Base-by-base conservation (phyloP, 2,888 invertebrate species). In the Noctua janthina region DNA sequence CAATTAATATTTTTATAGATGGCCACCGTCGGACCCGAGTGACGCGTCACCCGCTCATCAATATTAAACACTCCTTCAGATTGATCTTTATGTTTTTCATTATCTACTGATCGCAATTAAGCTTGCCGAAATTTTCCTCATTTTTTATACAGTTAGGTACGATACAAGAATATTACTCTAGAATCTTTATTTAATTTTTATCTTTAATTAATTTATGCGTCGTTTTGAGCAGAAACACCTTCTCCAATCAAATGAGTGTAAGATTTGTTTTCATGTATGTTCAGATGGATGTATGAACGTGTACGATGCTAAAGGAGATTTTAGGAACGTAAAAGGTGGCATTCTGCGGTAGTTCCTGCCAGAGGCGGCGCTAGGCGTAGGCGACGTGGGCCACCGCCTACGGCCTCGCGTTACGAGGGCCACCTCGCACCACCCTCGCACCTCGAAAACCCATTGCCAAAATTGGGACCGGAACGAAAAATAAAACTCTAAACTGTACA, bases 1-100 rank as follows among this genome's bases (percentile, higher is more conserved):
- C 94, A 95, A 95, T 96, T 96, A 96, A 96, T 95, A 95, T 95
- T 96, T 96, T 96, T 96, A 96, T 95, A 92, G 93, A 90, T 88
- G 87, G 90, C 92, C 92, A 89, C 90, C 74, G 46, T 68, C 39
- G 64, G 84, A 79, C 46, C 68, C 0, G n/a, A n/a, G 68, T n/a
- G 68, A 68, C 78, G 82, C 84, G 83, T 76, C 91, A 91, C 90
- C 89, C 75, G 85, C 93, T 95, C 95, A 96, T 96, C 93, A 95
- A 96, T 96, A 96, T 96, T 94, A 93, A 96, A 94, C 89, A 91
- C 87, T 83, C 88, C 89, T 91, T 91, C 90, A 89, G 92, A 94
- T 93, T 93, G 91, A 94, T 93, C 89, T 87, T 87, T 84, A 91
- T 94, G 94, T 93, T 91, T 91, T 91, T 92, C 89, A 93, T 93